These are phyloP conservation scores for Babylonia areolata DNA, from an alignment of 1,140 invertebrate species.

Conservation along the genomic window DNA sequence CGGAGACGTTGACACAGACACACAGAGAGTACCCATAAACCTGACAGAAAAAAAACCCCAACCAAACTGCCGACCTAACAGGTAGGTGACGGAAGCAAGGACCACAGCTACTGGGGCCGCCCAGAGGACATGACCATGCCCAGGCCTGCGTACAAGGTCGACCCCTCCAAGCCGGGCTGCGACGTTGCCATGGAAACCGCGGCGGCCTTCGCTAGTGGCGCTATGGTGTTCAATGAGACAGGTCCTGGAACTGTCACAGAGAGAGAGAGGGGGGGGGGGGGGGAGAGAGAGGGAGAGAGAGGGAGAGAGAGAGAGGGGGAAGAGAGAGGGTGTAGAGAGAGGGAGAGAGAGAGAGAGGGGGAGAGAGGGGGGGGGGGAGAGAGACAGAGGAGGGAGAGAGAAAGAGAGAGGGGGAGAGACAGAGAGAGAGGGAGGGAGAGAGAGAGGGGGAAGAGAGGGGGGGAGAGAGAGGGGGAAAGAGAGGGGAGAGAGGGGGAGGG, in stretches of 20 bases:
- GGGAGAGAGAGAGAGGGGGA: background rate
- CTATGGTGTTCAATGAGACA: constrained; percentile 77
- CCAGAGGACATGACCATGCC: constrained; percentile 80
- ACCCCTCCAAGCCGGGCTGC: constrained; percentile 78
- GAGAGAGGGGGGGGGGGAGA: background rate
- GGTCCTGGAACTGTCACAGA: too few species aligned
- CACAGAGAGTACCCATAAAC: background rate
- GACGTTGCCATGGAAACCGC: constrained; percentile 82
- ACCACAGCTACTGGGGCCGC: constrained; percentile 65
- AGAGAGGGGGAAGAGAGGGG: too few species aligned
- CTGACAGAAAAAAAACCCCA: background rate
- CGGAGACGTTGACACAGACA: background rate
- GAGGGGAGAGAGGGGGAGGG: too few species aligned
- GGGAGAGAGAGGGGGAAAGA: too few species aligned
- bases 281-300: too few species aligned
- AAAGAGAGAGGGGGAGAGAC: too few species aligned
- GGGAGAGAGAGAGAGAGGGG: background rate
- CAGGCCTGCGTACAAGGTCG: constrained; percentile 81
- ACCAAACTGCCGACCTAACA: constrained; percentile 53
- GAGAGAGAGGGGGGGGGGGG: background rate
- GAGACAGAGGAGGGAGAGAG: too few species aligned
- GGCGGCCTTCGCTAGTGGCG: constrained; percentile 80
- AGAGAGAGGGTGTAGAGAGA: background rate
- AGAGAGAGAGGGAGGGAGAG: too few species aligned
- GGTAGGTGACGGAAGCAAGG: constrained; percentile 62